Evolutionary conservation across 1,140 invertebrate species (phyloP).

Genomic region (Lycorma delicatula): DNA sequence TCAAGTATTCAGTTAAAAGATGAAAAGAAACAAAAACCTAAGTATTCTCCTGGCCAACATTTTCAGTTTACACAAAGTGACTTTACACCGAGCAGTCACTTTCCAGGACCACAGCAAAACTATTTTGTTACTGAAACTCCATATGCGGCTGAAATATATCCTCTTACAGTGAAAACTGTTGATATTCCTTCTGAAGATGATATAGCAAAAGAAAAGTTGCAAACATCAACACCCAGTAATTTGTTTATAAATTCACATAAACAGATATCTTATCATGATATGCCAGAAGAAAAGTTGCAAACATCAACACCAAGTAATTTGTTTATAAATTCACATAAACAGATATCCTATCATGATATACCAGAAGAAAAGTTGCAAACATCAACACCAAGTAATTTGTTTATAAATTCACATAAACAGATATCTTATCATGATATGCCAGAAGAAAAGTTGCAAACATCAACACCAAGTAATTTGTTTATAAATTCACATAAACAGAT

Average conservation of each 20-base stretch:
- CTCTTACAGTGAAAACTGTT: slow-evolving; percentile 23
- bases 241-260: no score
- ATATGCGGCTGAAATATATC: slow-evolving; percentile 17
- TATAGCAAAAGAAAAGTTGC: no score
- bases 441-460: background rate
- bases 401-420: no score
- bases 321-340: background rate
- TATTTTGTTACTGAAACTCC: no score
- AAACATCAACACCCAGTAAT: no score
- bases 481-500: background rate
- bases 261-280: no score
- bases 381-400: no score
- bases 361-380: no score
- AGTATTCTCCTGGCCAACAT: no score
- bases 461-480: background rate
- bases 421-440: no score
- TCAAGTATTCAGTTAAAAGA: slow-evolving; percentile 2
- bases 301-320: background rate
- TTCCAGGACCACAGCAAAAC: no score
- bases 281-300: background rate
- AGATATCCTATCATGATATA: background rate
- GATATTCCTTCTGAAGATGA: slow-evolving; percentile 20
- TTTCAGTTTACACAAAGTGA: background rate
- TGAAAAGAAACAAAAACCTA: background rate
- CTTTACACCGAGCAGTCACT: no score